Conservation (phyloP, 2,888 invertebrate species). For the Cerastis leucographa region DNA sequence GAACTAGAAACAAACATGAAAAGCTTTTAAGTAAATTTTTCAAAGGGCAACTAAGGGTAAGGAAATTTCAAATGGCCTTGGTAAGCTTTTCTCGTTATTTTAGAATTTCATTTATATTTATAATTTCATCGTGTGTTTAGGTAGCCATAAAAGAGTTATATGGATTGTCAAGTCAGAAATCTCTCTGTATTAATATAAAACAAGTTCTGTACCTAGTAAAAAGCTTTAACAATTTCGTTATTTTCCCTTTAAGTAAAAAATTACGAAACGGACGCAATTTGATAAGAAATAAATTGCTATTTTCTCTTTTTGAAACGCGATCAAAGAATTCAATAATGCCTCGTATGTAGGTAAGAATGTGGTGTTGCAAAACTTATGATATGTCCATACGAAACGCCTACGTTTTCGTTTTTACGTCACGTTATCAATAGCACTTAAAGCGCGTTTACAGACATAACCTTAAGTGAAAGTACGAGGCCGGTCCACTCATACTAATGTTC, state of each 20-base stretch:
- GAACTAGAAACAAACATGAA: background rate
- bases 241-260: conserved; percentile 9
- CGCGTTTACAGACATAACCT: conserved; percentile 89
- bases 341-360: conserved; percentile 35
- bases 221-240: conserved; percentile 20
- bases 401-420: conserved; percentile 84
- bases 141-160: background rate
- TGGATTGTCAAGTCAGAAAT: background rate
- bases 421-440: conserved; percentile 85
- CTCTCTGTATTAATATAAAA: conserved; percentile 13
- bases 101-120: background rate
- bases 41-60: background rate
- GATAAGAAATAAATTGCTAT: conserved; percentile 24
- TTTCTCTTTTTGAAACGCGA: conserved; percentile 51
- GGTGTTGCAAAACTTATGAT: conserved; percentile 64
- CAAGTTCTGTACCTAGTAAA: conserved; percentile 13
- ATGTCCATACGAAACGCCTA: conserved; percentile 63
- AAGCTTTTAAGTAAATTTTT: background rate
- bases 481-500: conserved; percentile 88
- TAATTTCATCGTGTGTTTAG: background rate
- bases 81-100: background rate
- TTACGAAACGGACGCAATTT: conserved; percentile 23
- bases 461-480: conserved; percentile 88
- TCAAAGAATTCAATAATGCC: conserved; percentile 50
- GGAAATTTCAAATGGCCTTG: no score